Evolutionary conservation across 2,888 invertebrate genomes (phyloP).

Genomic region (Luperina testacea): DNA sequence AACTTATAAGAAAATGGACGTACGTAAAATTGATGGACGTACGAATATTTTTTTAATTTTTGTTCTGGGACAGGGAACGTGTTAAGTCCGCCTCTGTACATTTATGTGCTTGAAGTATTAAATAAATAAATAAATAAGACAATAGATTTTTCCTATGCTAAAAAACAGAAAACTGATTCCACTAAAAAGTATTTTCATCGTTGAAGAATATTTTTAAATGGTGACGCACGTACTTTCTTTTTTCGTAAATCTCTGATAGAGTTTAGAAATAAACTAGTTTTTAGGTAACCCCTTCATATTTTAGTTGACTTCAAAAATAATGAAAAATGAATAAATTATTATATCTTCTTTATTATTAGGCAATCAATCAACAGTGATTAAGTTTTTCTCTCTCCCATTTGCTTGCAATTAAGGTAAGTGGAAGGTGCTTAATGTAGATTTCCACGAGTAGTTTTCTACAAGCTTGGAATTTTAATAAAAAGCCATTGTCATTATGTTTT

Average conservation of each 20-base stretch:
- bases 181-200: not conserved
- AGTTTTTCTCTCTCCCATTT: slow-evolving; percentile 1
- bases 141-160: not conserved
- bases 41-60: too few relatives aligned
- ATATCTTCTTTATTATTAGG: not conserved
- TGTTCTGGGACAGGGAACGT: too few relatives aligned
- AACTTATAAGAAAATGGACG: too few relatives aligned
- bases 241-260: not conserved
- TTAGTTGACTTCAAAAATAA: not conserved
- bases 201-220: not conserved
- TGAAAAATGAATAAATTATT: not conserved
- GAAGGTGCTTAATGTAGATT: not conserved
- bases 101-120: too few relatives aligned
- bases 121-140: too few relatives aligned
- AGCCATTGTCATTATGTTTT: not conserved
- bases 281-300: not conserved
- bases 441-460: not conserved
- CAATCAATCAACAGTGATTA: not conserved
- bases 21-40: too few relatives aligned
- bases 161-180: not conserved
- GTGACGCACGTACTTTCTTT: not conserved
- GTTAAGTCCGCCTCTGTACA: too few relatives aligned
- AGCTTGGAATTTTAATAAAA: not conserved
- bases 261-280: not conserved
- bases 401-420: slow-evolving; percentile 8